Conservation (phyloP, 2,888 invertebrate species). For the Acleris cristana region DNA sequence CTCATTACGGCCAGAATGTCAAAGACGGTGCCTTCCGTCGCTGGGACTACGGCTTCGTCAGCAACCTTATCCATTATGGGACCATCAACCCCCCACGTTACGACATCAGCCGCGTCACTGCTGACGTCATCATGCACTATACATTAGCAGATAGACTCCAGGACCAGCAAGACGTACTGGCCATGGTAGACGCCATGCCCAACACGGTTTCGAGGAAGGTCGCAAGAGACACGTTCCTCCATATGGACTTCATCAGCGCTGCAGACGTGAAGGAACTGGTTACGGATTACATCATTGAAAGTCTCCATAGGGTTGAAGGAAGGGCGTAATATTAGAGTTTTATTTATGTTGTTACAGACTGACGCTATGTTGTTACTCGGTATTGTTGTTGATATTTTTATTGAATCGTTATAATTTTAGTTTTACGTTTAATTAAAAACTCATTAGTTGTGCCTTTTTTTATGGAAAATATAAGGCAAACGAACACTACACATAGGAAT, state of each 20-base stretch:
- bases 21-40: slow-evolving; percentile 44
- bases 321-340: not conserved
- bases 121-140: slow-evolving; percentile 46
- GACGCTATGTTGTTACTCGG: too few species aligned
- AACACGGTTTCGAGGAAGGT: slow-evolving; percentile 43
- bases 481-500: too few species aligned
- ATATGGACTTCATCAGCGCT: slow-evolving; percentile 43
- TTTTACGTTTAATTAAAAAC: too few species aligned
- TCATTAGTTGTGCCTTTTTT: too few species aligned
- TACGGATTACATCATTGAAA: slow-evolving; percentile 44
- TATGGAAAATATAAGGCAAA: too few species aligned
- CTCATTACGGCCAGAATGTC: slow-evolving; percentile 50
- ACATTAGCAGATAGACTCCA: slow-evolving; percentile 44
- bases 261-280: slow-evolving; percentile 43
- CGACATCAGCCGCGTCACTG: slow-evolving; percentile 43
- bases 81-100: slow-evolving; percentile 35
- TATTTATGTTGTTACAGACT: too few species aligned
- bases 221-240: slow-evolving; percentile 42
- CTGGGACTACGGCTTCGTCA: slow-evolving; percentile 43
- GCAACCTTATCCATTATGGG: slow-evolving; percentile 44
- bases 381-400: too few species aligned
- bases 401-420: too few species aligned
- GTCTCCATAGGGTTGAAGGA: slow-evolving; percentile 21
- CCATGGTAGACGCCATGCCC: slow-evolving; percentile 44
- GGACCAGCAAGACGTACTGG: slow-evolving; percentile 44